Conservation (phyloP, 1,140 invertebrate species). For the Brachionus rotundiformis region DNA sequence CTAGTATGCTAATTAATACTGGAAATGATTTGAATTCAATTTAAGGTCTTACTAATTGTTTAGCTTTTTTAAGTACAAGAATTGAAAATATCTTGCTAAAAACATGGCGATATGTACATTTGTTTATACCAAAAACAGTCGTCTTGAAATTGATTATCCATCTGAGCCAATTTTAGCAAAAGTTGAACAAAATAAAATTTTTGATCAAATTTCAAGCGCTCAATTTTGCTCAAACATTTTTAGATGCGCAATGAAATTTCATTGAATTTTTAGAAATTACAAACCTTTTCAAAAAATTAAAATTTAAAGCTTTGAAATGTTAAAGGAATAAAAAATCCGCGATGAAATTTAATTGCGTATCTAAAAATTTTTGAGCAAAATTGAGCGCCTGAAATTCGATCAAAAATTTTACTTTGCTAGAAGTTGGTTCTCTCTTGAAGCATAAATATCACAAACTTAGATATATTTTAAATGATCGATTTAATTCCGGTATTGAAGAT, state of each 20-base stretch:
- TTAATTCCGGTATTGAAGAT: background rate
- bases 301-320: too few species aligned
- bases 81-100: background rate
- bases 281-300: too few species aligned
- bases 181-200: too few species aligned
- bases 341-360: too few species aligned
- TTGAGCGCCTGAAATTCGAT: too few species aligned
- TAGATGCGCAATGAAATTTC: too few species aligned
- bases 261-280: too few species aligned
- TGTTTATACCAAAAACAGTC: background rate
- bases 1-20: background rate
- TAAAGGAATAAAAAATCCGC: too few species aligned
- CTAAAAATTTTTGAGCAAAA: too few species aligned
- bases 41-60: background rate
- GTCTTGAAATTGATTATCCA: slow-evolving; percentile 27
- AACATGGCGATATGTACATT: slow-evolving; percentile 17
- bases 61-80: background rate
- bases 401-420: too few species aligned
- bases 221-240: too few species aligned
- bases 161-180: slow-evolving; percentile 27
- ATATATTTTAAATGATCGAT: background rate
- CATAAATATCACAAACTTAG: background rate
- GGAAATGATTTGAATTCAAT: background rate
- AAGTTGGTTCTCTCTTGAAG: background rate
- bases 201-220: too few species aligned